Base-by-base conservation (phyloP, 1,140 invertebrate genomes). In the Teleogryllus occipitalis region DNA sequence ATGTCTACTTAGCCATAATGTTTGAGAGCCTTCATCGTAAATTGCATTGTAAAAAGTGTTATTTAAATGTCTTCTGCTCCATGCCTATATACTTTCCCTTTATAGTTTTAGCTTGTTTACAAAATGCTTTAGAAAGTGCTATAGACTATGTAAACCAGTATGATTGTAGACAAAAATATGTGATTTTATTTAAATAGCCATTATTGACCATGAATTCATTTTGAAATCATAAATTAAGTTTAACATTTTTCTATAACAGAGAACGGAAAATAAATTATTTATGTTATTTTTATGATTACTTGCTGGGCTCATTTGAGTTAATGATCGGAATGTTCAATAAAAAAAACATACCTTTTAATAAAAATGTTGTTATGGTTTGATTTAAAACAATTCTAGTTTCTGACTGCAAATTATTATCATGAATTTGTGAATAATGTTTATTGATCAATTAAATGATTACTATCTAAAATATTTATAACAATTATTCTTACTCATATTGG, bases 111-210 rank as follows among this genome's bases (percentile, higher is more conserved):
- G 54, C 54, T 65, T 65, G 18, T 65, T 65, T 65, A 65, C 54
- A 14, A 65, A 14, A 65, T 65, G 54, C 54, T 65, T 65, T 14
- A 65, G 54, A 65, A 65, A 14, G 10, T 65, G 54, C 54, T 65
- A 14, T 65, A 65, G 54, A 65, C 3, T 3, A 65, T 65, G 54
- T 65, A 65, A 65, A 65, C 18, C 54, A 18, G 54, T 65, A 65
- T 65, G 54, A 65, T 65, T 65, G 54, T 65, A 65, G 54, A 65
- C 54, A 65, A 65, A 65, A 65, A 65, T 65, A 65, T 65, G 54
- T 65, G 54, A 65, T 65, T 65, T 2, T 65, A 65, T 65, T 7
- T 65, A 39, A 39, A 39, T 39, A 39, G 27, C 27, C 27, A 39
- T 39, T 39, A 39, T 39, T 39, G 27, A 39, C 27, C 27, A 39